Evolutionary conservation across 2,113 vertebrate genomes (phyloP).

Genomic region (Anser brachyrhynchus): DNA sequence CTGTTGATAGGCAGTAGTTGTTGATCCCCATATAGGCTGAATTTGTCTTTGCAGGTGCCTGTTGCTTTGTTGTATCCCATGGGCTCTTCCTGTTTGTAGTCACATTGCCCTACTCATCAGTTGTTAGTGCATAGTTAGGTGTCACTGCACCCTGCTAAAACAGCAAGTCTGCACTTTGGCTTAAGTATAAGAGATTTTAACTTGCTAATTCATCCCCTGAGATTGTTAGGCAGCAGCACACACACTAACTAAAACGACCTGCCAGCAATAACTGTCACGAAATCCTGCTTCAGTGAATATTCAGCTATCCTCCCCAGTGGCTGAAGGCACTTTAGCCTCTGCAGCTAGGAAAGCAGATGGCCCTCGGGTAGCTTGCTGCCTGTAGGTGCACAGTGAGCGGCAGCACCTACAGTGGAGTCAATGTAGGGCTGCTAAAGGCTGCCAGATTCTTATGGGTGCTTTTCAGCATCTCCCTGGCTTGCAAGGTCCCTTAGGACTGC

Average conservation of each 20-base stretch:
- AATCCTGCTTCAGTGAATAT: background rate
- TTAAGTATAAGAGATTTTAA: background rate
- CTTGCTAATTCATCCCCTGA: background rate
- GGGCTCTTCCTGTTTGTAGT: background rate
- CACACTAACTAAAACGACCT: background rate
- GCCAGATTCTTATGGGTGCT: rapidly evolving
- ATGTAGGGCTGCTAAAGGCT: background rate
- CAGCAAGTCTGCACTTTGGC: background rate
- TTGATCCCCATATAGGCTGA: background rate
- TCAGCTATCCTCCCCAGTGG: background rate
- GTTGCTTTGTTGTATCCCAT: background rate
- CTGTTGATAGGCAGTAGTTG: background rate
- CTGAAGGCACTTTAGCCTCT: background rate
- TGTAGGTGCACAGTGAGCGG: background rate
- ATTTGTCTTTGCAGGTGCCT: background rate
- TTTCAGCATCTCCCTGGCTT: too few species aligned
- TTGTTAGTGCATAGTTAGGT: background rate
- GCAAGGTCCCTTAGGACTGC: background rate
- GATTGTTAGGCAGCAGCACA: background rate
- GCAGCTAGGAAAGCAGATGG: background rate
- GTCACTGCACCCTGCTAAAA: background rate
- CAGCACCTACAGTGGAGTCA: background rate
- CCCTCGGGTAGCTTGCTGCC: too few species aligned
- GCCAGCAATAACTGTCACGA: background rate
- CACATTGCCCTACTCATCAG: rapidly evolving